These are phyloP conservation scores for rat (Rattus norvegicus) DNA, from an alignment of 2,113 vertebrate species.

Conservation along the genomic window GRCr8 NC_086031.1:104365501-104366000, in stretches of 20 bases:
- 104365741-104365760: background rate
- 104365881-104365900: background rate
- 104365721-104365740: background rate
- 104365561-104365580: background rate
- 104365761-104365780: background rate
- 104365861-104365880: background rate
- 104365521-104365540: background rate
- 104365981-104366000: background rate
- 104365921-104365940: background rate
- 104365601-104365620: background rate
- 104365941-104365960: constrained; percentile 21
- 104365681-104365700: too few relatives aligned
- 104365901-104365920: background rate
- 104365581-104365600: background rate
- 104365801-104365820: background rate
- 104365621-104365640: background rate
- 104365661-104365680: background rate
- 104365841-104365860: background rate
- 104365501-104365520: background rate
- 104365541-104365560: background rate
- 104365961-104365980: background rate
- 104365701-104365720: background rate
- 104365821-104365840: background rate
- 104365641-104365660: background rate
- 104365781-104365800: background rate